These are phyloP conservation scores for Apoda limacodes DNA, from an alignment of 2,888 invertebrate species.

Conservation along the genomic window DNA sequence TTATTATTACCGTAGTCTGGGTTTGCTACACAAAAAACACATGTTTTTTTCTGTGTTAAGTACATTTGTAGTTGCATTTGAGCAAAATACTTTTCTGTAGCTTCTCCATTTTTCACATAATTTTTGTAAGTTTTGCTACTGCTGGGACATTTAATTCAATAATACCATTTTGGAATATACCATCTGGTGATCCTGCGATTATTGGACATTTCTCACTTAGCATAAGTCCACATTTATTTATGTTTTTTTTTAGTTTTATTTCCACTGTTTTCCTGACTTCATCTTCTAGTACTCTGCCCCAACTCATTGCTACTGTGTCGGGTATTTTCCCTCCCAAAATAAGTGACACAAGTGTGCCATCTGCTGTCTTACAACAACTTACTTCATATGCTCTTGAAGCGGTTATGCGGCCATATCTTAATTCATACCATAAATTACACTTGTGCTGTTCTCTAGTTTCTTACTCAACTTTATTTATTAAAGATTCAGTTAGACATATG, in stretches of 20 bases:
- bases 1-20: slow-evolving; percentile 4
- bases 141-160: slow-evolving; percentile 19
- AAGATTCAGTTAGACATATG: slow-evolving; percentile 4
- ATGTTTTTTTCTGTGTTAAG: slow-evolving; percentile 7
- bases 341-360: slow-evolving; percentile 15
- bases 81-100: slow-evolving; percentile 11
- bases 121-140: slow-evolving; percentile 11
- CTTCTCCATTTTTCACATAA: slow-evolving; percentile 16
- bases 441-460: slow-evolving; percentile 12
- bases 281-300: slow-evolving; percentile 11
- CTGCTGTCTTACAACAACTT: too few species aligned
- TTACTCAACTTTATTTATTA: slow-evolving; percentile 3
- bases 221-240: slow-evolving; percentile 12
- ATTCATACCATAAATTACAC: slow-evolving; percentile 11
- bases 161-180: slow-evolving; percentile 14
- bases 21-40: slow-evolving; percentile 13
- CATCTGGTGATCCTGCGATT: slow-evolving; percentile 18
- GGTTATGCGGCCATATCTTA: slow-evolving; percentile 15
- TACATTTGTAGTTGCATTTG: slow-evolving; percentile 19
- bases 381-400: slow-evolving; percentile 20
- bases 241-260: slow-evolving; percentile 12
- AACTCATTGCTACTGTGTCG: slow-evolving; percentile 12
- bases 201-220: slow-evolving; percentile 14
- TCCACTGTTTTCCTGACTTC: slow-evolving; percentile 9
- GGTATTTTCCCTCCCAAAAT: slow-evolving; percentile 18